phyloP scores from a whole-genome alignment of 2,888 invertebrate species.

The Syrista parreyssii region DNA sequence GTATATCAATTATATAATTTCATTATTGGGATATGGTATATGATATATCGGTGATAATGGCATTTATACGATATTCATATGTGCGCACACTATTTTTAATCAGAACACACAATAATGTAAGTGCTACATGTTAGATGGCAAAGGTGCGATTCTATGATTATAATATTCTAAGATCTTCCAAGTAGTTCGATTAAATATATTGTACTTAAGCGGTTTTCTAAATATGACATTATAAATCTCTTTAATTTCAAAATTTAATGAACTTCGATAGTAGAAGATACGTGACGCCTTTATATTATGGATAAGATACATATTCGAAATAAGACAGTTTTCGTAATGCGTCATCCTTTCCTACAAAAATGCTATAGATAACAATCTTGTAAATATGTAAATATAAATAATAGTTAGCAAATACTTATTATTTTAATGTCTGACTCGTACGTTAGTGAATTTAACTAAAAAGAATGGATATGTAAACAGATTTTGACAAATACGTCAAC shows the following conservation, averaged over 20 bases:
- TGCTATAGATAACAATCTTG: conserved; percentile 15
- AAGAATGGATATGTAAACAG: neutral
- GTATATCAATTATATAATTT: neutral
- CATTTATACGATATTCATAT: neutral
- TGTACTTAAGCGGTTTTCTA: neutral
- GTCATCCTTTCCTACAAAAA: conserved; percentile 11
- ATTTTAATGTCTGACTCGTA: neutral
- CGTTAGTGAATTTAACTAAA: neutral
- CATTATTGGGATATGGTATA: neutral
- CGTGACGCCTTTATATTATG: neutral
- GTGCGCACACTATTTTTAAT: neutral
- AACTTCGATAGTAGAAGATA: neutral
- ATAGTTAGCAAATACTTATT: conserved; percentile 16
- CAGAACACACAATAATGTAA: neutral
- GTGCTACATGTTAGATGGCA: neutral
- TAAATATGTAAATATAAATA: conserved; percentile 39
- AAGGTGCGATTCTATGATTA: neutral
- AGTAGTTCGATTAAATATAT: neutral
- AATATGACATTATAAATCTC: neutral
- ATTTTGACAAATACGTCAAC: neutral
- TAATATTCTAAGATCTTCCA: neutral
- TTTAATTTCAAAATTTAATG: neutral
- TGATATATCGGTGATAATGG: neutral
- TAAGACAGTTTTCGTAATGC: neutral
- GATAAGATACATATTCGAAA: neutral